A percentile compares a stretch with the other conserved stretches of the same genome.
These are phyloP conservation scores for Kryphioiulus occultus DNA, from an alignment of 2,888 invertebrate genomes.

Conservation along the genomic window DNA sequence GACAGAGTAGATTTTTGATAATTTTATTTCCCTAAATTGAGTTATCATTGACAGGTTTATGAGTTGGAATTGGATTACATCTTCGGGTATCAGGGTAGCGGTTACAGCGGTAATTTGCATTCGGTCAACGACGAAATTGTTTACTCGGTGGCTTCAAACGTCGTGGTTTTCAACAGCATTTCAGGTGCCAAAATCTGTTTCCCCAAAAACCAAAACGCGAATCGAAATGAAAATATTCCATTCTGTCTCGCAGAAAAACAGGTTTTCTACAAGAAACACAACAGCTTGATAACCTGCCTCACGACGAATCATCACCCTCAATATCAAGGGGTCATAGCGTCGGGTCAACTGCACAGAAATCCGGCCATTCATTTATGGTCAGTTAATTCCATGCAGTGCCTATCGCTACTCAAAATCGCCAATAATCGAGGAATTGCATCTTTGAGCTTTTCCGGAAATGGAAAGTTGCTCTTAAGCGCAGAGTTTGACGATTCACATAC, in stretches of 20 bases:
- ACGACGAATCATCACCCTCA: slow-evolving; percentile 65
- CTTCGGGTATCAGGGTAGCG: slow-evolving; percentile 63
- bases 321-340: slow-evolving; percentile 58
- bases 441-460: slow-evolving; percentile 62
- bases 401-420: slow-evolving; percentile 63
- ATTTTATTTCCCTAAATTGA: too few relatives aligned
- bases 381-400: slow-evolving; percentile 59
- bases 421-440: slow-evolving; percentile 62
- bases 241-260: slow-evolving; percentile 68
- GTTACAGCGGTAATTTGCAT: slow-evolving; percentile 64
- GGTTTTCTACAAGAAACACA: slow-evolving; percentile 79
- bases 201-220: background rate
- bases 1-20: background rate
- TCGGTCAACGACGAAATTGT: slow-evolving; percentile 60
- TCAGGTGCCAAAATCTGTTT: slow-evolving; percentile 54
- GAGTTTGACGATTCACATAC: slow-evolving; percentile 63
- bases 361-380: slow-evolving; percentile 65
- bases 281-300: slow-evolving; percentile 78
- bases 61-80: slow-evolving; percentile 49
- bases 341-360: slow-evolving; percentile 63
- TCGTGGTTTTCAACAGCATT: slow-evolving; percentile 61
- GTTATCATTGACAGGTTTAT: background rate
- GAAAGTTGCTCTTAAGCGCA: slow-evolving; percentile 62
- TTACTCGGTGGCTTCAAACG: slow-evolving; percentile 64
- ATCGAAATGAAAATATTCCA: background rate